Percentiles rank a stretch among this genome's conserved stretches.
phyloP scores from a whole-genome alignment of 1,140 invertebrate genomes.

The Dolichoris vasculosae region DNA sequence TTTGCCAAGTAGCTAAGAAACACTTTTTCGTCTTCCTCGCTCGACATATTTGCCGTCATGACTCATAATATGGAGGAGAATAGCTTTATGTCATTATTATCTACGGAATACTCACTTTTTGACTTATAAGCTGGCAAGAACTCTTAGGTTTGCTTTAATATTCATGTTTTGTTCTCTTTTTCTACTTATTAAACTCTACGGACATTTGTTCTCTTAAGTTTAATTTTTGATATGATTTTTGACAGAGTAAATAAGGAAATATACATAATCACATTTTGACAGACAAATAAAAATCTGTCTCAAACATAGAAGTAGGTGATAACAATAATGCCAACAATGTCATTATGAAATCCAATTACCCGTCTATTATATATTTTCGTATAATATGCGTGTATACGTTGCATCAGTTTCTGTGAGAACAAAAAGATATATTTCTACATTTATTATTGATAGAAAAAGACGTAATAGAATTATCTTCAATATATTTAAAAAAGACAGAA shows the following conservation, averaged over 20 bases:
- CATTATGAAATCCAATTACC: too few species aligned
- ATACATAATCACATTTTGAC: slow-evolving; percentile 58
- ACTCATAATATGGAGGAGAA: neutral
- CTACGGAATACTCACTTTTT: neutral
- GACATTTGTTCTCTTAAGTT: slow-evolving; percentile 42
- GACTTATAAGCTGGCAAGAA: neutral
- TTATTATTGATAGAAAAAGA: too few species aligned
- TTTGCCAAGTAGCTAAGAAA: slow-evolving; percentile 19
- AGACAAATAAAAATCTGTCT: neutral
- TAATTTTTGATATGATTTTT: slow-evolving; percentile 65
- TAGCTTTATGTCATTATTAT: slow-evolving; percentile 48
- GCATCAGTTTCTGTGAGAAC: too few species aligned
- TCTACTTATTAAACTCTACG: neutral
- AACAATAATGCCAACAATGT: too few species aligned
- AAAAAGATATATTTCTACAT: too few species aligned
- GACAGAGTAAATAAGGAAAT: neutral
- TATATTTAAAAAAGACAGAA: too few species aligned
- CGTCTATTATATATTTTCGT: too few species aligned
- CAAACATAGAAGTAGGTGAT: neutral
- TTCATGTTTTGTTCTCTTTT: neutral
- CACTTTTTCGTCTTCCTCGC: slow-evolving; percentile 44
- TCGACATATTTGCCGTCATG: slow-evolving; percentile 47
- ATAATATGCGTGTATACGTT: too few species aligned
- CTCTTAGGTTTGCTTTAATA: slow-evolving; percentile 19
- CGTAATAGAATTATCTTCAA: too few species aligned